Conservation (phyloP, 2,797 vertebrate genomes). For the Pangasius djambal region DNA sequence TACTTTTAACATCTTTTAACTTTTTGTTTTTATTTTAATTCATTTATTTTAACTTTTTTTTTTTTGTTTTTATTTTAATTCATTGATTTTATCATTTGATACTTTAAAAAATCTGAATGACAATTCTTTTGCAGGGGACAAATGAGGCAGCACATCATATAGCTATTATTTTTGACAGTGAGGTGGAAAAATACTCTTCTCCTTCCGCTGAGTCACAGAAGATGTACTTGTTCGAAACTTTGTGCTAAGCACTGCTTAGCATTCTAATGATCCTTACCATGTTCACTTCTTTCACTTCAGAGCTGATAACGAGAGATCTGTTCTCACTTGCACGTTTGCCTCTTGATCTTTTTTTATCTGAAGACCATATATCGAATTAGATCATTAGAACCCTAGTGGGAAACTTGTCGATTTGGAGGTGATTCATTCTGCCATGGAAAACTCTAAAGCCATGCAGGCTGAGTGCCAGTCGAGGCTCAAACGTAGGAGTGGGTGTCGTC, state of each 20-base stretch:
- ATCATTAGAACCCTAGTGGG: constrained; percentile 25
- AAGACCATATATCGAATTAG: constrained; percentile 13
- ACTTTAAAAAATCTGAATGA: background rate
- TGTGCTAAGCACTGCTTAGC: background rate
- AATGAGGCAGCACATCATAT: background rate
- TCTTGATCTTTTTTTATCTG: background rate
- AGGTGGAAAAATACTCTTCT: background rate
- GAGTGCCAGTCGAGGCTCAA: constrained; percentile 18
- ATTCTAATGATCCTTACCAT: background rate
- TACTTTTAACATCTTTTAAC: background rate
- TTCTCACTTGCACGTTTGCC: background rate
- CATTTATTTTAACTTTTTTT: too few relatives aligned
- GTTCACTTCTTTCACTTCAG: background rate
- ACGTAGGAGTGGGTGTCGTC: constrained; percentile 41
- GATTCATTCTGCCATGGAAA: constrained; percentile 34
- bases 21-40: too few relatives aligned
- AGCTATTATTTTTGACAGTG: background rate
- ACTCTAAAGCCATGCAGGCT: constrained; percentile 20
- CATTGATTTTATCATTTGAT: background rate
- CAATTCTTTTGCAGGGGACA: too few relatives aligned
- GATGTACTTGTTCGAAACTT: background rate
- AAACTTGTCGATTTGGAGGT: constrained; percentile 8
- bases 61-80: background rate
- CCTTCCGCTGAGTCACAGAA: background rate
- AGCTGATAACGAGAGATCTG: constrained; percentile 10